Percentiles rank a stretch among this genome's conserved stretches.
These are phyloP conservation scores for Zoanthus gigantus DNA, from an alignment of 92 coral and sea anemone species.

Conservation along the genomic window DNA sequence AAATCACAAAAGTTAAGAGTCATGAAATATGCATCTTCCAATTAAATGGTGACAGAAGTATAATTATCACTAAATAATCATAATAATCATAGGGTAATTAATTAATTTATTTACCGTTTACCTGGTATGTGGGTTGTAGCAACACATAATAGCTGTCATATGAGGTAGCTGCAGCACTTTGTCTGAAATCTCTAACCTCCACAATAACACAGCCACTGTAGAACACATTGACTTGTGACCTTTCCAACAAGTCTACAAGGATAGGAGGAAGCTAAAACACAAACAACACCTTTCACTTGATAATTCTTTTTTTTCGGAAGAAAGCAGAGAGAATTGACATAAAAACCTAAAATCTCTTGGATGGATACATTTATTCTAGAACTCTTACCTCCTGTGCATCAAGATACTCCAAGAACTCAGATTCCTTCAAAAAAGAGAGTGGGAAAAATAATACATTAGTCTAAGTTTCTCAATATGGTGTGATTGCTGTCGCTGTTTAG, in stretches of 20 bases:
- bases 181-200: constrained; percentile 96
- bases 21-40: too few species aligned
- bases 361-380: background rate
- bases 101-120: background rate
- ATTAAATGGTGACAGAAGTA: too few species aligned
- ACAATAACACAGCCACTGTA: constrained; percentile 99
- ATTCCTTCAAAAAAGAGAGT: constrained; percentile 68
- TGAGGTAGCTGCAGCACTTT: constrained; percentile 65
- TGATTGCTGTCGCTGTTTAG: too few species aligned
- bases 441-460: background rate
- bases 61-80: too few species aligned
- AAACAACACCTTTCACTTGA: background rate
- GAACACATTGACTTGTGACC: constrained; percentile 93
- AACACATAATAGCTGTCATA: constrained; percentile 92
- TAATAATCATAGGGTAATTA: too few species aligned
- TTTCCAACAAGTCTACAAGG: constrained; percentile 92
- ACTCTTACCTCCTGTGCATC: constrained; percentile 94
- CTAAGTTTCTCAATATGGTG: too few species aligned
- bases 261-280: constrained; percentile 92
- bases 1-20: too few species aligned
- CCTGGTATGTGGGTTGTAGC: constrained; percentile 97
- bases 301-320: too few species aligned
- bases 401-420: constrained; percentile 95
- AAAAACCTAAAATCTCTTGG: background rate
- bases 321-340: background rate